Percentiles rank a stretch among this genome's conserved stretches.
Evolutionary conservation across 2,888 invertebrate genomes (phyloP).

Genomic region (Ischnura elegans): DNA sequence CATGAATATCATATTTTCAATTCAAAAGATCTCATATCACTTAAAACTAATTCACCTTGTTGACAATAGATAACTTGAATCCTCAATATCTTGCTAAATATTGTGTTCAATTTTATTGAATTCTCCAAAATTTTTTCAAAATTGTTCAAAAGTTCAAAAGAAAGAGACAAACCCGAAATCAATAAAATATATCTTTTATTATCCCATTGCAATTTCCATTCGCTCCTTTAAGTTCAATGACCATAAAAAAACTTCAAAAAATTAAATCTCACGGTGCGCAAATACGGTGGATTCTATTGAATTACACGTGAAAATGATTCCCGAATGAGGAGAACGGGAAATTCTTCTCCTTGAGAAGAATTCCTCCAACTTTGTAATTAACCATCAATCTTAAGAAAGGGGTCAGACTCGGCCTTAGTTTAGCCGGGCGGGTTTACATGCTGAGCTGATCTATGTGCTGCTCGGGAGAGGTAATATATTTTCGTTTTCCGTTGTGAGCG

Average conservation of each 20-base stretch:
- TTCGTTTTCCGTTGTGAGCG: conserved; percentile 43
- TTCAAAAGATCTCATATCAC: too few relatives aligned
- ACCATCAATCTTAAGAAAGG: conserved; percentile 42
- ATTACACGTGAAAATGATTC: not conserved
- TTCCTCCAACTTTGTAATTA: conserved; percentile 34
- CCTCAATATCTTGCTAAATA: too few relatives aligned
- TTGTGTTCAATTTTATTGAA: too few relatives aligned
- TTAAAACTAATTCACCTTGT: too few relatives aligned
- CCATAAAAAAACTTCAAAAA: not conserved
- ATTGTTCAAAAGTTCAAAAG: too few relatives aligned
- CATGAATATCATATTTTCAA: too few relatives aligned
- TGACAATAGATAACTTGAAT: too few relatives aligned
- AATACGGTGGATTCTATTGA: not conserved
- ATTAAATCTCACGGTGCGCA: not conserved
- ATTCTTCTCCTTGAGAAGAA: not conserved
- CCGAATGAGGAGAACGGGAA: not conserved
- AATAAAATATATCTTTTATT: too few relatives aligned
- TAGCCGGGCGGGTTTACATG: conserved; percentile 13
- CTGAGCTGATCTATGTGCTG: conserved; percentile 42
- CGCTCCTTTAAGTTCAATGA: too few relatives aligned
- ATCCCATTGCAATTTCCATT: too few relatives aligned
- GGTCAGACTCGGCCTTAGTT: conserved; percentile 18
- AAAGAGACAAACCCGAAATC: too few relatives aligned
- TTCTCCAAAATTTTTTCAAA: too few relatives aligned
- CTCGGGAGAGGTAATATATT: conserved; percentile 12